Percentiles rank a stretch among this genome's conserved stretches.
Conservation (phyloP, 1,140 invertebrate species). For the Lordiphosa stackelbergi region DNA sequence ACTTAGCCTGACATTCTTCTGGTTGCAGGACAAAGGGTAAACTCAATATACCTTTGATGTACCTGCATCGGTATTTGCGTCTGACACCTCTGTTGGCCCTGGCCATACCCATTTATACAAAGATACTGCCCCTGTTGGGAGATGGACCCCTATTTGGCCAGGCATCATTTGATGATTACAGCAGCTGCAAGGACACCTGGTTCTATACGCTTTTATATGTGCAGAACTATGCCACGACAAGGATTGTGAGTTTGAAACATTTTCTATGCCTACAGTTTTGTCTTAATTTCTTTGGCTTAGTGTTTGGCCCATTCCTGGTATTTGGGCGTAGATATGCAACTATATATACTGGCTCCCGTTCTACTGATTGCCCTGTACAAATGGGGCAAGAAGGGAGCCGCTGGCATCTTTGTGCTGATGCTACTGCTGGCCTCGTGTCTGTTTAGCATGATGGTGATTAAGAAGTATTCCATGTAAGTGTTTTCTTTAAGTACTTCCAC, state of each 20-base stretch:
- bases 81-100: constrained; percentile 54
- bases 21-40: constrained; percentile 40
- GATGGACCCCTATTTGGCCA: constrained; percentile 36
- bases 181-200: constrained; percentile 35
- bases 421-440: constrained; percentile 35
- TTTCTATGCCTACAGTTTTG: no score
- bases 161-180: constrained; percentile 53
- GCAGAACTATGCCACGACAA: constrained; percentile 47
- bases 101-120: constrained; percentile 45
- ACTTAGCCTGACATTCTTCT: background rate
- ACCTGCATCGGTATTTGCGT: constrained; percentile 64
- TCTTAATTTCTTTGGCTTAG: constrained; percentile 76
- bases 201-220: constrained; percentile 48
- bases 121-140: constrained; percentile 34
- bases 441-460: constrained; percentile 44
- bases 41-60: constrained; percentile 61
- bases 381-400: constrained; percentile 76
- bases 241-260: constrained; percentile 23
- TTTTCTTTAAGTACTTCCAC: no score
- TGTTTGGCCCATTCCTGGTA: constrained; percentile 94
- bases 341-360: constrained; percentile 86
- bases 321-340: constrained; percentile 89
- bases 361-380: constrained; percentile 83
- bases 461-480: constrained; percentile 35
- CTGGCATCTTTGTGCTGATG: constrained; percentile 26